These are phyloP conservation scores for Mythimna lalbum DNA, from an alignment of 2,888 invertebrate genomes.

Conservation along the genomic window DNA sequence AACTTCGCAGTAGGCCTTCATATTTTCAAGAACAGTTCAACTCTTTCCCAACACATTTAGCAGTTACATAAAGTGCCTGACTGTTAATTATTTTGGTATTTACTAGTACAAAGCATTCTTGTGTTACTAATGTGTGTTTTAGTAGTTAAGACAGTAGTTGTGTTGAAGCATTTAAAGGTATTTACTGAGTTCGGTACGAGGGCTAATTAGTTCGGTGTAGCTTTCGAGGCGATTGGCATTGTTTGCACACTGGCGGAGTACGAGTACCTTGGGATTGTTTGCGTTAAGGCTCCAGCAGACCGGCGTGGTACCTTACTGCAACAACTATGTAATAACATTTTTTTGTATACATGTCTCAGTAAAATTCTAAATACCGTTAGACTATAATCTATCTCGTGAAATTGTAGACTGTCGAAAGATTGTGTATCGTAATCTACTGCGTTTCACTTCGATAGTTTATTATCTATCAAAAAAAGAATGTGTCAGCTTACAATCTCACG, in stretches of 20 bases:
- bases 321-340: no score
- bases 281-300: not conserved
- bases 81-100: conserved; percentile 21
- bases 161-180: not conserved
- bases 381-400: no score
- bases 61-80: not conserved
- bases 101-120: conserved; percentile 10
- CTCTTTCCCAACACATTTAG: conserved; percentile 7
- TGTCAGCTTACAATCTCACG: no score
- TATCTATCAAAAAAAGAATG: no score
- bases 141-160: conserved; percentile 2
- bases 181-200: not conserved
- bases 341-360: no score
- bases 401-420: no score
- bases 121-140: conserved; percentile 2
- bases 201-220: not conserved
- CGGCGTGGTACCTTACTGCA: not conserved
- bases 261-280: not conserved
- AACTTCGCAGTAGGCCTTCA: not conserved
- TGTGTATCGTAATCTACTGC: no score
- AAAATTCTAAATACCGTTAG: no score
- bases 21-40: not conserved
- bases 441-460: no score
- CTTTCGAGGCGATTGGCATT: not conserved
- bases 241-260: no score